phyloP scores from a whole-genome alignment of 2,113 vertebrate species.

The Plestiodon gilberti region DNA sequence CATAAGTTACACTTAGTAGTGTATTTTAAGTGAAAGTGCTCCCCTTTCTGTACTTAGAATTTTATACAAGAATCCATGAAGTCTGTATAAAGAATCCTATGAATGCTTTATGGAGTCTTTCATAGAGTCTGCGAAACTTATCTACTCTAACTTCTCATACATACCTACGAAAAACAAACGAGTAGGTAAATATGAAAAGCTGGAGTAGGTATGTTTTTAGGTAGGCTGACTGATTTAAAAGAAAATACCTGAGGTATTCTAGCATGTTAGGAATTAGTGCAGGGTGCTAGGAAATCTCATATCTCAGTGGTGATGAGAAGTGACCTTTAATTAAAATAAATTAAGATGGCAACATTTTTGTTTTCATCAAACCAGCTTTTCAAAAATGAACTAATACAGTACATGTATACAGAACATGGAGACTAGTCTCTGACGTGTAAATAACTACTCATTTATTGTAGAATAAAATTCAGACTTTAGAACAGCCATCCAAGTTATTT shows the following conservation, averaged over 20 bases:
- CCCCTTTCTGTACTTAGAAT: background rate
- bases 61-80: background rate
- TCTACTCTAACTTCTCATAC: background rate
- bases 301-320: fast-evolving
- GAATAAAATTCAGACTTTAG: background rate
- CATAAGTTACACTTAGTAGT: background rate
- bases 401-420: background rate
- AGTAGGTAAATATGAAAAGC: no score
- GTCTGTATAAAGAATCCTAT: background rate
- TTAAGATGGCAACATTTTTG: fast-evolving
- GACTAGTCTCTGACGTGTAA: background rate
- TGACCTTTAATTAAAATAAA: fast-evolving
- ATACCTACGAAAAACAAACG: no score
- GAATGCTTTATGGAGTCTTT: no score
- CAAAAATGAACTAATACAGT: background rate
- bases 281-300: background rate
- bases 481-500: background rate
- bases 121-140: no score
- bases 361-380: background rate
- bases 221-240: background rate
- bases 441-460: background rate
- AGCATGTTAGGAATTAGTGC: background rate
- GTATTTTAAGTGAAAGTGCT: background rate
- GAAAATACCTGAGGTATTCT: background rate
- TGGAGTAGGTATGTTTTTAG: no score